Base-by-base conservation (phyloP, 2,888 invertebrate genomes). In the Athalia circularis region DNA sequence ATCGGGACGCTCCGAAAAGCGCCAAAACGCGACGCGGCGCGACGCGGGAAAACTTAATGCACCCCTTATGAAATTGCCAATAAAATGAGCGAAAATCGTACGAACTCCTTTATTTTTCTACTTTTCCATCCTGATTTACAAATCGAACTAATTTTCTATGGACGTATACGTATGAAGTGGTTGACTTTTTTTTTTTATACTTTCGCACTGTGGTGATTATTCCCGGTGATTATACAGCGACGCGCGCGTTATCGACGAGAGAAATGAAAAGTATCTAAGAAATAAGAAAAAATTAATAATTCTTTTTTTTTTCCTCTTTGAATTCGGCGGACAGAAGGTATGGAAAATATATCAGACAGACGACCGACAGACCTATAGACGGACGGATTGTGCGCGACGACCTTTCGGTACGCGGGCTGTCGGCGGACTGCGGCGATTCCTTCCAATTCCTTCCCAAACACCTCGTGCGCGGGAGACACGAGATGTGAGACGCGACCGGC, bases 361-460 rank as follows among this genome's bases (percentile, higher is more conserved):
- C 3, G n/a, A 54, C 43, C 43, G 57, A 54, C 59, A 57, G 57
- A 47, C 45, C 54, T 50, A n/a, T n/a, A n/a, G 9, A 54, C 54
- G 52, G 13, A 54, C 11, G n/a, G 11, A 72, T 8, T 62, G 8
- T 13, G 62, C 75, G 50, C 75, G 62, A 75, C 75, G 61, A 75
- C 75, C 62, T 75, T 29, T 47, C 75, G 62, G 50, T 8, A 75
- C 75, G 75, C 75, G 75, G 75, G 47, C 75, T 75, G 75, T 62
- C 75, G 75, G 62, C 75, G 62, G 75, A 75, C 75, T 75, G 75
- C 75, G 61, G 62, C 62, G 72, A 72, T 72, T 59, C 72, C 72
- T 47, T 43, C 72, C 47, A 57, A 57, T 47, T 59, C 57, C 57
- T 45, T 57, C 68, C 29, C 50, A 59, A 45, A 59, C 57, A 43